A percentile compares a stretch with the other conserved stretches of the same genome.
phyloP scores from a whole-genome alignment of 92 coral and sea anemone genomes.

The Phenganax marumi region DNA sequence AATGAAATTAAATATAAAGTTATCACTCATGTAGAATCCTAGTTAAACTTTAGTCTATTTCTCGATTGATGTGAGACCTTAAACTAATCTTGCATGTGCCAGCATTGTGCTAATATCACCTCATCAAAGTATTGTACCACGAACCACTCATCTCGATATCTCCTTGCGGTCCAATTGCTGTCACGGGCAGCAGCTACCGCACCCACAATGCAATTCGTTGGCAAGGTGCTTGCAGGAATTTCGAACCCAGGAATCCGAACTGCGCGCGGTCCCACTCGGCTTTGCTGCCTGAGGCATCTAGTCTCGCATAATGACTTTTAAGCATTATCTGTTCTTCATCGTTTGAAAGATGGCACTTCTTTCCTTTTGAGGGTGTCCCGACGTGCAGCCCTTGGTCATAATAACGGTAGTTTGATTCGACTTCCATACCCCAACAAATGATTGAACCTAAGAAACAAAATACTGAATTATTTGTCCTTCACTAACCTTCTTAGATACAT shows the following conservation, averaged over 20 bases:
- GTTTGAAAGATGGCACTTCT: slow-evolving; percentile 83
- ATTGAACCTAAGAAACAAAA: slow-evolving; percentile 55
- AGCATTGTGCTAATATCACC: too few species aligned
- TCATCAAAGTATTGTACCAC: too few species aligned
- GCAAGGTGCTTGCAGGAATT: slow-evolving; percentile 72
- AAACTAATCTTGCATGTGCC: too few species aligned
- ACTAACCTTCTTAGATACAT: too few species aligned
- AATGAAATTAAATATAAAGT: too few species aligned
- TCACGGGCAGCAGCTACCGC: slow-evolving; percentile 53
- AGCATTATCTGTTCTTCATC: slow-evolving; percentile 87
- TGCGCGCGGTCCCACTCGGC: slow-evolving; percentile 96
- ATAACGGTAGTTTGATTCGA: slow-evolving; percentile 70
- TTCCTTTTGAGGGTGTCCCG: slow-evolving; percentile 86
- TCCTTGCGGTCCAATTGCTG: neutral
- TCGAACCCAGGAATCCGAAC: slow-evolving; percentile 95
- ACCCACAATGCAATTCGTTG: slow-evolving; percentile 95
- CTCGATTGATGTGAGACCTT: too few species aligned
- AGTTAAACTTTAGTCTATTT: too few species aligned
- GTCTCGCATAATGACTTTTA: slow-evolving; percentile 88
- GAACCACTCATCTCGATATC: too few species aligned
- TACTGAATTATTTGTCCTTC: neutral
- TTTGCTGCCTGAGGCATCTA: slow-evolving; percentile 69
- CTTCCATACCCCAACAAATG: slow-evolving; percentile 92
- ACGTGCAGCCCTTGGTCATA: slow-evolving; percentile 94
- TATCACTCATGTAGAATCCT: too few species aligned